phyloP scores from a whole-genome alignment of 2,113 vertebrate genomes.

The Ceyx margarethae region DNA sequence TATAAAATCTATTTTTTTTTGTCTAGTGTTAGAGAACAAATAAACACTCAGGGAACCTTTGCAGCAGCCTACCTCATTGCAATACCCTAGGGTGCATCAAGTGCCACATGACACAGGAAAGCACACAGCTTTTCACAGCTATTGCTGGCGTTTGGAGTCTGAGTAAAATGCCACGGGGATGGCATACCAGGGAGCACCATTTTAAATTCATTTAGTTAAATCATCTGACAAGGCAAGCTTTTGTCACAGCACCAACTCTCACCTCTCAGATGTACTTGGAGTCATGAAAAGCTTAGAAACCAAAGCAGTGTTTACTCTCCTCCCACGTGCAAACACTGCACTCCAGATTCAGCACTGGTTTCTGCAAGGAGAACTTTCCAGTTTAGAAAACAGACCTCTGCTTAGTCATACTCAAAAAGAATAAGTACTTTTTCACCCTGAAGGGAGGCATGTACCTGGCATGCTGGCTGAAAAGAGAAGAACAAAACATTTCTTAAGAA shows the following conservation, averaged over 20 bases:
- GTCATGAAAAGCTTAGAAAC: not conserved
- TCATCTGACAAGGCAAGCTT: not conserved
- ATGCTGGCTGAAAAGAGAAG: not conserved
- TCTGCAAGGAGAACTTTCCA: not conserved
- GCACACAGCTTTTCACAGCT: not conserved
- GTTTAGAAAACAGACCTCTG: constrained; percentile 10
- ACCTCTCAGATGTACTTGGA: not conserved
- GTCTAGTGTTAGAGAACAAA: not conserved
- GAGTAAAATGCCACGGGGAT: not conserved
- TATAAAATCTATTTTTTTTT: not conserved
- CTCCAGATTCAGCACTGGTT: not conserved
- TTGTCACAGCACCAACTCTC: not conserved
- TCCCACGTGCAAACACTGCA: not conserved
- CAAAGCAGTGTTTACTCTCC: not conserved
- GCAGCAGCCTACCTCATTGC: not conserved
- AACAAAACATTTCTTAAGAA: not conserved
- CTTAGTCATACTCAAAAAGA: constrained; percentile 28
- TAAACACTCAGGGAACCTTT: not conserved
- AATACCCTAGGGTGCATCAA: not conserved
- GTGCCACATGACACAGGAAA: not conserved
- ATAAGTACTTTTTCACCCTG: constrained; percentile 16
- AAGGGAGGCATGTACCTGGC: constrained; percentile 14
- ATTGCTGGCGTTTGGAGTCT: not conserved
- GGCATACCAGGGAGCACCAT: not conserved
- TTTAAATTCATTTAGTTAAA: not conserved